Conservation (phyloP, 1,140 invertebrate species). For the Psilanteris sp. region DNA sequence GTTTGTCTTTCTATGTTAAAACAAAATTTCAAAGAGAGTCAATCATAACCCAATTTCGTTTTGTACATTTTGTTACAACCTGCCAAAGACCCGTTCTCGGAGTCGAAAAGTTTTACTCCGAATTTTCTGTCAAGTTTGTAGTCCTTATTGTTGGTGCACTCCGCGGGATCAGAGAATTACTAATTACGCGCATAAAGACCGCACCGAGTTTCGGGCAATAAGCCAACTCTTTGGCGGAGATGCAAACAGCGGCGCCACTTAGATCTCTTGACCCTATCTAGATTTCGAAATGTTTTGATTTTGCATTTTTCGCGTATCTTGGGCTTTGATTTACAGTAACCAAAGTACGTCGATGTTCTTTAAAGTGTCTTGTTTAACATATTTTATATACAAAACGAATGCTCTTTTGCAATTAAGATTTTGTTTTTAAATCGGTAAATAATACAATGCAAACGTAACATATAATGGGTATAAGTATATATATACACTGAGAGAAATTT, state of each 20-base stretch:
- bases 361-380: no score
- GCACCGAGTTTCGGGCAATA: slow-evolving; percentile 24
- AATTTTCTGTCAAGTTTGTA: slow-evolving; percentile 40
- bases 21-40: slow-evolving; percentile 40
- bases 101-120: slow-evolving; percentile 26
- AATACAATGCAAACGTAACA: no score
- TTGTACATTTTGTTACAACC: slow-evolving; percentile 36
- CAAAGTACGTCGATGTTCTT: no score
- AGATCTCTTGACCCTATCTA: slow-evolving; percentile 33
- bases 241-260: slow-evolving; percentile 21
- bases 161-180: slow-evolving; percentile 41
- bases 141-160: slow-evolving; percentile 43
- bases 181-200: slow-evolving; percentile 51
- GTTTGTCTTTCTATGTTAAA: slow-evolving; percentile 19
- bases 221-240: slow-evolving; percentile 27
- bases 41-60: slow-evolving; percentile 40
- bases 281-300: slow-evolving; percentile 20
- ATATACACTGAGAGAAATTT: no score
- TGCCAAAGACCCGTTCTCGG: slow-evolving; percentile 8
- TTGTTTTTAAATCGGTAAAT: no score
- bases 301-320: no score
- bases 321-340: no score
- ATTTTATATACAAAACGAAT: no score
- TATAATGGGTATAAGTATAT: no score
- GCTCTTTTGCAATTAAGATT: no score